A percentile compares a stretch with the other conserved stretches of the same genome.
Conservation (phyloP, 2,797 vertebrate species). For the Monodelphis domestica region DNA sequence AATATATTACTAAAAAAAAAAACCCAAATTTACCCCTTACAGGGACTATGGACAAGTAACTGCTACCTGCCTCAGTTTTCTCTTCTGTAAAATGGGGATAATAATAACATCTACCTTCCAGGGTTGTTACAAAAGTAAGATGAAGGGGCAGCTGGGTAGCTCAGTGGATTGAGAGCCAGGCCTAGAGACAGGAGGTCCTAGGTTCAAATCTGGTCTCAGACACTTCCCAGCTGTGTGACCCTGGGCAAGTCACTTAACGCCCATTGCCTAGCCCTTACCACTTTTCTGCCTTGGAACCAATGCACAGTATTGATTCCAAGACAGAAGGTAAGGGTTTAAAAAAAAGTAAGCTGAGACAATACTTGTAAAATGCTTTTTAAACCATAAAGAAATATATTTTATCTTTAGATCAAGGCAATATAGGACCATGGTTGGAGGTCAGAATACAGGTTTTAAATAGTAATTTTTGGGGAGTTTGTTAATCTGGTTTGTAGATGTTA, state of each 20-base stretch:
- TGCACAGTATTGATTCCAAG: no score
- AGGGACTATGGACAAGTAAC: neutral
- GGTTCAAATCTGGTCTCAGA: no score
- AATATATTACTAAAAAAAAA: no score
- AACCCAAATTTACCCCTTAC: no score
- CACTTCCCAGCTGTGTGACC: no score
- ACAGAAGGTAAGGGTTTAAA: no score
- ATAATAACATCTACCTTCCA: neutral
- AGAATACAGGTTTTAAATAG: constrained; percentile 30
- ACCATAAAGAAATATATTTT: neutral
- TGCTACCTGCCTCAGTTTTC: neutral
- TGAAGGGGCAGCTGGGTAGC: no score
- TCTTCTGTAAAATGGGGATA: neutral
- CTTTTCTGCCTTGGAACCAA: no score
- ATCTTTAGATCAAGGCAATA: neutral
- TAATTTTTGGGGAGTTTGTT: constrained; percentile 24
- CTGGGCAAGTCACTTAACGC: no score
- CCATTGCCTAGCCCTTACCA: no score
- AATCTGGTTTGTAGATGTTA: constrained; percentile 43
- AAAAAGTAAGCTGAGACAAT: neutral
- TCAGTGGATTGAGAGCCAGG: no score
- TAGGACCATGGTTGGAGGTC: neutral
- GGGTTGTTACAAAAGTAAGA: neutral
- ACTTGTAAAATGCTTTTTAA: neutral
- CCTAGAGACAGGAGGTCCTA: no score